Conservation (phyloP, 2,113 vertebrate species). For the Channa maculata region DNA sequence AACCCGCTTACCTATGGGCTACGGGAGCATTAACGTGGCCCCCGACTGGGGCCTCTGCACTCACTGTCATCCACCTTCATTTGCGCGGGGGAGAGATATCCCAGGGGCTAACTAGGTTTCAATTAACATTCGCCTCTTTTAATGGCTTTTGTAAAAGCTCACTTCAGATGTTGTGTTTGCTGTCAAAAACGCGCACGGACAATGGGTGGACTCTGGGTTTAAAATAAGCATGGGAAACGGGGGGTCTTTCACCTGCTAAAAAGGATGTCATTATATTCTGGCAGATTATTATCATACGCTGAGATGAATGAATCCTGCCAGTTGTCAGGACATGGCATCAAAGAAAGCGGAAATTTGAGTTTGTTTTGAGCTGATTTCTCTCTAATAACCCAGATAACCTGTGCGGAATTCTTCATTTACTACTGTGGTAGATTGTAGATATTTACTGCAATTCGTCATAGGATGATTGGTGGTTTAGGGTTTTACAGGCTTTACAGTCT, state of each 20-base stretch:
- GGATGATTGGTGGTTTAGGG: too few species aligned
- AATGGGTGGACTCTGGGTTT: slow-evolving; percentile 63
- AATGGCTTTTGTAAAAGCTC: slow-evolving; percentile 39
- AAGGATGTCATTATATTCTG: slow-evolving; percentile 55
- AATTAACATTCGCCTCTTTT: slow-evolving; percentile 72
- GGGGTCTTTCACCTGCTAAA: slow-evolving; percentile 78
- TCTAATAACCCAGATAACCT: not conserved
- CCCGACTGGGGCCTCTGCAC: slow-evolving; percentile 22
- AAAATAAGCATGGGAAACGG: slow-evolving; percentile 65
- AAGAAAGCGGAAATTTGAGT: slow-evolving; percentile 25
- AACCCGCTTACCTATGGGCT: slow-evolving; percentile 32
- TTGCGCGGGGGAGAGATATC: slow-evolving; percentile 41
- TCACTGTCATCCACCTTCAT: slow-evolving; percentile 64
- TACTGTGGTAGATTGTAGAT: not conserved
- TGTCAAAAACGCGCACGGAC: slow-evolving; percentile 46
- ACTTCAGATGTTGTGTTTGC: slow-evolving; percentile 75
- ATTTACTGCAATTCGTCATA: not conserved
- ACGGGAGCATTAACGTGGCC: slow-evolving; percentile 25
- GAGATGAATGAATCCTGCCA: not conserved
- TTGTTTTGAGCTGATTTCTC: slow-evolving; percentile 34
- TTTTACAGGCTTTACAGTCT: not conserved
- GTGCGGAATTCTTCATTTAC: not conserved
- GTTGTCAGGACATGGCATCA: slow-evolving; percentile 17
- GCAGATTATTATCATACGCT: slow-evolving; percentile 20
- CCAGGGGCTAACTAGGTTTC: slow-evolving; percentile 58